Evolutionary conservation across 2,888 invertebrate species (phyloP).

Genomic region (Aporophyla lueneburgensis): DNA sequence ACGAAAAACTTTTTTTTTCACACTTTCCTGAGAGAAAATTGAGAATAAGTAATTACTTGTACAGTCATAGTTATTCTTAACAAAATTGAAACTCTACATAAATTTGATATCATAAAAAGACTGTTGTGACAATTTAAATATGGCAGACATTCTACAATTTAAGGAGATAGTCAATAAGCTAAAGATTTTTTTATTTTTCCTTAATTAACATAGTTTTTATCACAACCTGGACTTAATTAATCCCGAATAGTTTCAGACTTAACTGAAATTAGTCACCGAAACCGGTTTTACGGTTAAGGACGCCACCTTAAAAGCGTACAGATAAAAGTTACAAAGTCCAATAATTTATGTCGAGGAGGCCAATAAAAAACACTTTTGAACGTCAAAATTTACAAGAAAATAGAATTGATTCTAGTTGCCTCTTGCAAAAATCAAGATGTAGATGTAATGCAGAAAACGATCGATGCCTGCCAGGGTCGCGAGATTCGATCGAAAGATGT

Average conservation of each 20-base stretch:
- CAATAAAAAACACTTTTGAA: neutral
- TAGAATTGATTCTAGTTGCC: neutral
- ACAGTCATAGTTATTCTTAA: no score
- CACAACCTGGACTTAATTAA: neutral
- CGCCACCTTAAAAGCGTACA: neutral
- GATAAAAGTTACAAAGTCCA: neutral
- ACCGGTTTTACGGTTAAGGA: neutral
- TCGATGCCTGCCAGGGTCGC: no score
- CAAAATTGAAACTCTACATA: no score
- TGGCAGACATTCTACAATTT: neutral
- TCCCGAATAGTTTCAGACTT: neutral
- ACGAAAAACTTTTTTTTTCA: no score
- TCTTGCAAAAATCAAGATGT: neutral
- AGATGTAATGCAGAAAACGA: no score
- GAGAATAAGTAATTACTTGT: no score
- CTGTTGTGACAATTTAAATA: no score
- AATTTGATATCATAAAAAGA: no score
- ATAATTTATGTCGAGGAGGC: neutral
- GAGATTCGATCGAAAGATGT: no score
- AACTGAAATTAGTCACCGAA: neutral
- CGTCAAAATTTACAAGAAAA: neutral
- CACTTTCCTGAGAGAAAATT: no score
- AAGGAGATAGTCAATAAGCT: neutral
- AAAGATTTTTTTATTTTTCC: neutral
- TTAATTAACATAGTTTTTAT: neutral